Base-by-base conservation (phyloP, 2,113 vertebrate genomes). In the Melozone crissalis region DNA sequence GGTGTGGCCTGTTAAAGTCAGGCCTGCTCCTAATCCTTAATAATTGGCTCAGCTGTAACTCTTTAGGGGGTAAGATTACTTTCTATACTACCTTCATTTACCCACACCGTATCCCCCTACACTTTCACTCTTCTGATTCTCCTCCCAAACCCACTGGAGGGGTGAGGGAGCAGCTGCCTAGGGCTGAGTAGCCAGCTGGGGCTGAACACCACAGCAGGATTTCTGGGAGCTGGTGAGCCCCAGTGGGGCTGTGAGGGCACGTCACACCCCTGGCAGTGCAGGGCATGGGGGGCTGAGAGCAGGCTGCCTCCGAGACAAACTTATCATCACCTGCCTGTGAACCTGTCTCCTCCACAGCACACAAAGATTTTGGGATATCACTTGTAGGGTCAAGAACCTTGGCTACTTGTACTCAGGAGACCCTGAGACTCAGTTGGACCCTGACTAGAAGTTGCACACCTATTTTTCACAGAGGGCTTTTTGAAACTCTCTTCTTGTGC, bases 361-460 rank as follows among this genome's bases (percentile, higher is more conserved):
- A 19, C 0, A 0, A 39, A 35, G 13, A 28, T 33, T 84, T 67
- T 7, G 18, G 18, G 37, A 26, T 73, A 35, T 20, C 16, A 1
- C 31, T 14, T 54, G 9, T 18, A 72, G 13, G 13, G 14, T 77
- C 20, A 62, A 74, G 57, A 63, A 62, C 21, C n/a, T 75, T 27
- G 31, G 63, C 9, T 49, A 14, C 9, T 14, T n/a, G 17, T 59
- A 44, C 21, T 68, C 6, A 35, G 44, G 59, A 66, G 27, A n/a
- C 22, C 11, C 46, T 47, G 46, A 22, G 11, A 47, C 46, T 47
- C 10, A 18, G 15, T 2, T 66, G n/a, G 21, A 78, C 9, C 5
- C 35, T n/a, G 39, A 58, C 16, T n/a, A n/a, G 11, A 62, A 37
- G 10, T 13, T 44, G 15, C 26, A 44, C 9, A 35, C 6, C 8